Evolutionary conservation across 2,888 invertebrate species (phyloP).

Genomic region (Zygothrica quintamaculata): DNA sequence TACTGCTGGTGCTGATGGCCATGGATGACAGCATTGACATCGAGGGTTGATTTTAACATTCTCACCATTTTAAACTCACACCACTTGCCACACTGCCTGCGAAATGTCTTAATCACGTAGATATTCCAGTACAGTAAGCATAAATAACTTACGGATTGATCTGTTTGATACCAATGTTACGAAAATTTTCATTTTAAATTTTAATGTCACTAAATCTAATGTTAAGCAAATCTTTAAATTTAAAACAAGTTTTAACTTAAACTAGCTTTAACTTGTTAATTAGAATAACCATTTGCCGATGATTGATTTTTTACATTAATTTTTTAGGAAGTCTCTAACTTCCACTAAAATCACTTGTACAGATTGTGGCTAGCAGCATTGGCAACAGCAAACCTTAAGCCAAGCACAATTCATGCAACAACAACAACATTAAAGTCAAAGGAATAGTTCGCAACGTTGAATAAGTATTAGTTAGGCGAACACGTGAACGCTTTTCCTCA

Average conservation of each 20-base stretch:
- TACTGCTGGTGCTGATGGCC: conserved; percentile 44
- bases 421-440: conserved; percentile 1
- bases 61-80: neutral
- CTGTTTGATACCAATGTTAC: neutral
- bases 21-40: conserved; percentile 44
- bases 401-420: no score
- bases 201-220: neutral
- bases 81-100: conserved; percentile 1
- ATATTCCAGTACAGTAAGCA: conserved; percentile 3
- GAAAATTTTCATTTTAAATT: neutral
- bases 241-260: neutral
- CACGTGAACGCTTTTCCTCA: conserved; percentile 37
- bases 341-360: conserved; percentile 35
- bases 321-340: no score
- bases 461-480: conserved; percentile 22
- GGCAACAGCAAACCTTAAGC: no score
- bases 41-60: conserved; percentile 64
- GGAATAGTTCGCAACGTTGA: conserved; percentile 15
- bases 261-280: no score
- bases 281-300: no score
- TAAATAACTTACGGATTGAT: neutral
- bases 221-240: neutral
- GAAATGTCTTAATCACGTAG: conserved; percentile 31
- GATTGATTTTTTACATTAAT: no score
- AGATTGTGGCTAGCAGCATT: no score